Percentiles rank a stretch among this genome's conserved stretches.
phyloP scores from a whole-genome alignment of 2,888 invertebrate genomes.

The Dione juno region DNA sequence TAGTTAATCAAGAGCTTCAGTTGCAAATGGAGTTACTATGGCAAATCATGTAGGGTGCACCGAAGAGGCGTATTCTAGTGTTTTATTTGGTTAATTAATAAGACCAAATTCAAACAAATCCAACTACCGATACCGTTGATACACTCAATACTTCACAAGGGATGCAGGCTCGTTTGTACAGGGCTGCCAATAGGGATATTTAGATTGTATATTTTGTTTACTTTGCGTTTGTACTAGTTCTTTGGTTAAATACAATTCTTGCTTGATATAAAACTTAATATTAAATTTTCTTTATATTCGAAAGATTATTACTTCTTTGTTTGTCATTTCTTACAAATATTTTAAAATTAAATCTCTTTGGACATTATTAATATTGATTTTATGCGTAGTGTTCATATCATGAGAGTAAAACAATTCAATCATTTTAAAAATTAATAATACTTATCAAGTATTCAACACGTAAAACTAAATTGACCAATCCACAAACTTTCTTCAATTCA shows the following conservation, averaged over 20 bases:
- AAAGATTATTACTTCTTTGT: background rate
- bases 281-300: background rate
- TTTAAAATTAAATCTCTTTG: background rate
- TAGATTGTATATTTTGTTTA: background rate
- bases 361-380: background rate
- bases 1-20: constrained; percentile 38
- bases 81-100: constrained; percentile 81
- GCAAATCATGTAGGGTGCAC: constrained; percentile 38
- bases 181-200: constrained; percentile 60
- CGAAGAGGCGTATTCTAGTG: constrained; percentile 44
- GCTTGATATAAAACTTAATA: background rate
- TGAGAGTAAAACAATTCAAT: background rate
- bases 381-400: background rate
- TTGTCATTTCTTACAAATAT: background rate
- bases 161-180: constrained; percentile 52
- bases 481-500: constrained; percentile 21
- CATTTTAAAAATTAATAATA: constrained; percentile 2
- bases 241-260: background rate
- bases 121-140: constrained; percentile 78
- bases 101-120: constrained; percentile 80
- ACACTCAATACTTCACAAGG: constrained; percentile 66
- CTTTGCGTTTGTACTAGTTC: background rate
- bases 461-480: constrained; percentile 8
- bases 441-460: background rate
- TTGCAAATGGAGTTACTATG: constrained; percentile 34